Conservation (phyloP, 2,888 invertebrate species). For the Cheilosia urbana region DNA sequence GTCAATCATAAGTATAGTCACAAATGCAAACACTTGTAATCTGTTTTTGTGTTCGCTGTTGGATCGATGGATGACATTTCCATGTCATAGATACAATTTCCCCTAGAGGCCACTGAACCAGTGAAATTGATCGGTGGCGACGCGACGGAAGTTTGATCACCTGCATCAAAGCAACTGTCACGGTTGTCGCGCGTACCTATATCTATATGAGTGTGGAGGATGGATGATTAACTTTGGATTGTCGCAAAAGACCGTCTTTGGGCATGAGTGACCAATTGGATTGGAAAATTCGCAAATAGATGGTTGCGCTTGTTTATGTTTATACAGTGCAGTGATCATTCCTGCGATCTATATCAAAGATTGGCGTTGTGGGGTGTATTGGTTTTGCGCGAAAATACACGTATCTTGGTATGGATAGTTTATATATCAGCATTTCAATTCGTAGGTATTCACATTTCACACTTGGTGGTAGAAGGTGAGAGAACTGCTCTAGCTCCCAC, state of each 20-base stretch:
- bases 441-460: background rate
- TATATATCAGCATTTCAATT: background rate
- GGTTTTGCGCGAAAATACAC: background rate
- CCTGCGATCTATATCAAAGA: conserved; percentile 17
- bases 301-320: conserved; percentile 32
- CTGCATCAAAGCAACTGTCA: conserved; percentile 72
- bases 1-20: conserved; percentile 72
- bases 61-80: conserved; percentile 68
- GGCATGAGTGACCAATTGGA: conserved; percentile 69
- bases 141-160: conserved; percentile 74
- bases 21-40: conserved; percentile 73
- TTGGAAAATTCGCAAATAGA: conserved; percentile 53
- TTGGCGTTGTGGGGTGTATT: background rate
- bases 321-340: conserved; percentile 5
- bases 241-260: conserved; percentile 63
- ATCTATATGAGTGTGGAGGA: conserved; percentile 50
- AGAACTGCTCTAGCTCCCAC: too few species aligned
- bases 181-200: conserved; percentile 66
- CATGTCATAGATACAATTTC: conserved; percentile 73
- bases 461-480: too few species aligned
- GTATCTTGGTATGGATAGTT: conserved; percentile 1
- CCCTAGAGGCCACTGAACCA: conserved; percentile 74
- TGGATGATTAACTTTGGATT: conserved; percentile 72
- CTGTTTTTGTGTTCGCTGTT: conserved; percentile 43
- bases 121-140: conserved; percentile 71